Conservation (phyloP, 2,113 vertebrate genomes). For the Thalassarche chlororhynchos region DNA sequence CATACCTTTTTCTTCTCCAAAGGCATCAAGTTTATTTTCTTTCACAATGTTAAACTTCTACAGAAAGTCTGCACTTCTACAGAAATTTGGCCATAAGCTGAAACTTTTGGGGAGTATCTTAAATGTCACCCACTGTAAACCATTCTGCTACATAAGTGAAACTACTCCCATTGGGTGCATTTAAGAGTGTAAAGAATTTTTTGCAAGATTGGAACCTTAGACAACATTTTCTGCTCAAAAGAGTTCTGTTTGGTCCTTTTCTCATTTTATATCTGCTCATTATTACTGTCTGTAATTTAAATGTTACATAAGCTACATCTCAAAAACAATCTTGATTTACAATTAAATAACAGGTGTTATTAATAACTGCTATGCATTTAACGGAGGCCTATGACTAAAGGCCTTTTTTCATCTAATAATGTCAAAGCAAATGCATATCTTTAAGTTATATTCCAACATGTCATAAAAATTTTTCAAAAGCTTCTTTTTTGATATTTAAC, state of each 20-base stretch:
- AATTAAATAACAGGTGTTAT: background rate
- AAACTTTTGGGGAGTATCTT: background rate
- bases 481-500: background rate
- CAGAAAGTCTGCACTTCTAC: background rate
- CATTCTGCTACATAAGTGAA: background rate
- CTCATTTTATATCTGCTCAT: background rate
- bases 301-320: background rate
- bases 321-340: background rate
- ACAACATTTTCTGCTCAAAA: background rate
- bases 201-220: background rate
- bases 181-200: background rate
- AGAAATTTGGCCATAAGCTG: background rate
- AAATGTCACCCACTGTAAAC: background rate
- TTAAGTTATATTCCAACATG: background rate
- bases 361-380: background rate
- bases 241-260: background rate
- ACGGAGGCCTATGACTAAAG: background rate
- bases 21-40: background rate
- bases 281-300: slow-evolving; percentile 9
- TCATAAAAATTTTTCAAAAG: background rate
- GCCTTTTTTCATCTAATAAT: background rate
- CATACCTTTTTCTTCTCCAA: background rate
- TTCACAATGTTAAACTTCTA: background rate
- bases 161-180: background rate
- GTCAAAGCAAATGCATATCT: background rate